A percentile compares a stretch with the other conserved stretches of the same genome.
These are phyloP conservation scores for Corvus cornix DNA, from an alignment of 2,113 vertebrate genomes.

Conservation along the genomic window DNA sequence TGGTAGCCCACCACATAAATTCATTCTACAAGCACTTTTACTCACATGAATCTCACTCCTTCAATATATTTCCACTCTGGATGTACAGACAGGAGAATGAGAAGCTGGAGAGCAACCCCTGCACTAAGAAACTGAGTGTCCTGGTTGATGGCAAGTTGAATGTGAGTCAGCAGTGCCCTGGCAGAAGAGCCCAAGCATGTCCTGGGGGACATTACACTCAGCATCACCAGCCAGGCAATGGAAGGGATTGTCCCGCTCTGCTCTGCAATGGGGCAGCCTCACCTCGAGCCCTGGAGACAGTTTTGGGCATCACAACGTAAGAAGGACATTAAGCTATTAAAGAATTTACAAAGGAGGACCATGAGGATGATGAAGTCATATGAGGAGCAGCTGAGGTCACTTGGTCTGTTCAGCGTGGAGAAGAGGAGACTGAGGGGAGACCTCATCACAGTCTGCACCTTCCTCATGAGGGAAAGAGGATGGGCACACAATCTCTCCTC, in stretches of 20 bases:
- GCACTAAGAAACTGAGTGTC: not conserved
- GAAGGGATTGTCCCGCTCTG: not conserved
- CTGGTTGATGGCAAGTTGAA: not conserved
- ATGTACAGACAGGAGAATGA: not conserved
- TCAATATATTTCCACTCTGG: not conserved
- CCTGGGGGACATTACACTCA: not conserved
- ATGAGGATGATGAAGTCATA: not conserved
- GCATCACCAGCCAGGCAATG: rapidly evolving
- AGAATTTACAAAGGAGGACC: not conserved
- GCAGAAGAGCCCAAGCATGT: rapidly evolving
- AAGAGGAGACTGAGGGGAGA: not conserved
- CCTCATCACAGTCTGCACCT: not conserved
- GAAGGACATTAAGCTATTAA: not conserved
- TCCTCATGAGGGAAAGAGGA: not conserved
- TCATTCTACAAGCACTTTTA: not conserved
- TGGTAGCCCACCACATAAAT: not conserved
- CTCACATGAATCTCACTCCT: not conserved
- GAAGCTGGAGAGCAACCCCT: not conserved
- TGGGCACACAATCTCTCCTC: not conserved
- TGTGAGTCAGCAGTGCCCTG: not conserved
- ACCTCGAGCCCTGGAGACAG: rapidly evolving
- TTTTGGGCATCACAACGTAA: not conserved
- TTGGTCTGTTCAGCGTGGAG: not conserved
- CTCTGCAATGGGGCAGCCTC: rapidly evolving
- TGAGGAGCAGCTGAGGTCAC: not conserved